Conservation (phyloP, 2,113 vertebrate species). For the Poecilia latipinna region DNA sequence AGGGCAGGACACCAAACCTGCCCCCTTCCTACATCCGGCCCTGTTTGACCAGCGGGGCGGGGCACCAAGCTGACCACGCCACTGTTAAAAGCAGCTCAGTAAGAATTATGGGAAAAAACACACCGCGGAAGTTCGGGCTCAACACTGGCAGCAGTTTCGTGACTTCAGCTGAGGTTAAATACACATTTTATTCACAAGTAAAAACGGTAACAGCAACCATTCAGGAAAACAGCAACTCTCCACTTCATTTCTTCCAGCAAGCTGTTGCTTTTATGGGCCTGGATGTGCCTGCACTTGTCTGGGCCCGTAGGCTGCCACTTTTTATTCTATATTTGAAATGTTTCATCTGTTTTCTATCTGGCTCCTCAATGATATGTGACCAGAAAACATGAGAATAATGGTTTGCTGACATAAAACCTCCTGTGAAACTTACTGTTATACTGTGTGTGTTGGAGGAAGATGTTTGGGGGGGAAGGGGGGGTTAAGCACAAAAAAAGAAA, state of each 20-base stretch:
- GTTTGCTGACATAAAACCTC: conserved; percentile 21
- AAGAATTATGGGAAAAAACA: background rate
- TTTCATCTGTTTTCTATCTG: conserved; percentile 30
- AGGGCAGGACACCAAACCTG: background rate
- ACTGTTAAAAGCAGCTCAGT: background rate
- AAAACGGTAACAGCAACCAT: conserved; percentile 71
- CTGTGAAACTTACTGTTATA: conserved; percentile 51
- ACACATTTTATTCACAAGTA: conserved; percentile 77
- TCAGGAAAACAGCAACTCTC: conserved; percentile 66
- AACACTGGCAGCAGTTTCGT: conserved; percentile 34
- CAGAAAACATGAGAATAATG: conserved; percentile 14
- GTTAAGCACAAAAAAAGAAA: background rate
- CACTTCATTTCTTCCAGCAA: conserved; percentile 47
- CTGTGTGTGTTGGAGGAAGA: no score
- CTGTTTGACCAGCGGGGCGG: background rate
- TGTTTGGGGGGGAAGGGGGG: background rate
- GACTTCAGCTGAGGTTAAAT: conserved; percentile 68
- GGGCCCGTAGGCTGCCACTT: conserved; percentile 13
- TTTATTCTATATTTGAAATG: background rate
- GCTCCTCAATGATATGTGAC: conserved; percentile 12
- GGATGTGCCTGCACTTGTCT: conserved; percentile 25
- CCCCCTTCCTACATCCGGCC: background rate
- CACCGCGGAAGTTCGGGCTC: background rate
- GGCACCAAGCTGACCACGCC: no score
- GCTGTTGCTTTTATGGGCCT: conserved; percentile 58